These are phyloP conservation scores for Parauchenoglanis punctatus DNA, from an alignment of 2,797 vertebrate species.

Conservation along the genomic window DNA sequence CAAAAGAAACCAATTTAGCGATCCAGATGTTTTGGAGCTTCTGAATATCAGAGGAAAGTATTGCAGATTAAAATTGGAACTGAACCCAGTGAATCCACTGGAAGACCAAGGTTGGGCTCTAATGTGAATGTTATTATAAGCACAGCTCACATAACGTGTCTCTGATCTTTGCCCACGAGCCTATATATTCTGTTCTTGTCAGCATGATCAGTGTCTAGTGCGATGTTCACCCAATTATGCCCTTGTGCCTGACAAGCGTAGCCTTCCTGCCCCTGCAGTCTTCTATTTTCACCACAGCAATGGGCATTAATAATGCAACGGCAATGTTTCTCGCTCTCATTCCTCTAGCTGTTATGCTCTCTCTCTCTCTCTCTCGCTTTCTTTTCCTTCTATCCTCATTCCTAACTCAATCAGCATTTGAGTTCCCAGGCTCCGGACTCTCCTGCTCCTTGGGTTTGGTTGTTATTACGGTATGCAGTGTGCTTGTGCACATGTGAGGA, in stretches of 20 bases:
- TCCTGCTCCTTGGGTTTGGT: background rate
- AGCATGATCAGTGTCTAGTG: slow-evolving; percentile 40
- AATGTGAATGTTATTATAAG: slow-evolving; percentile 9
- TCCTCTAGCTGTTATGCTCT: slow-evolving; percentile 24
- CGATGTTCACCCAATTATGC: slow-evolving; percentile 50
- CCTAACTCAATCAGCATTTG: slow-evolving; percentile 10
- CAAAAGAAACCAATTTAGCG: background rate
- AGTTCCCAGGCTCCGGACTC: slow-evolving; percentile 13
- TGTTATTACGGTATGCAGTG: background rate
- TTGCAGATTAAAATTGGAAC: background rate
- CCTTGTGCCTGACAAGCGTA: slow-evolving; percentile 36
- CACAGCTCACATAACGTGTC: background rate
- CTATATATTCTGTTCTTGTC: slow-evolving; percentile 13
- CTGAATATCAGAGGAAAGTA: background rate
- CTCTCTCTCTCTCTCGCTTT: background rate
- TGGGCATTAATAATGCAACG: slow-evolving; percentile 58
- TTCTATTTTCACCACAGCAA: slow-evolving; percentile 43
- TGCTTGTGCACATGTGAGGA: background rate
- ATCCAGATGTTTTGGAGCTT: background rate
- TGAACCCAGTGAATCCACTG: background rate
- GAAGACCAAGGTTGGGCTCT: background rate
- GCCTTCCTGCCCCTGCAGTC: slow-evolving; percentile 28
- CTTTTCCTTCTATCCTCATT: background rate
- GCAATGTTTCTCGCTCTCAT: slow-evolving; percentile 26
- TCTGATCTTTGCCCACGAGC: slow-evolving; percentile 15